Evolutionary conservation across 2,113 vertebrate species (phyloP).

Genomic region (Amblyornis subalaris): DNA sequence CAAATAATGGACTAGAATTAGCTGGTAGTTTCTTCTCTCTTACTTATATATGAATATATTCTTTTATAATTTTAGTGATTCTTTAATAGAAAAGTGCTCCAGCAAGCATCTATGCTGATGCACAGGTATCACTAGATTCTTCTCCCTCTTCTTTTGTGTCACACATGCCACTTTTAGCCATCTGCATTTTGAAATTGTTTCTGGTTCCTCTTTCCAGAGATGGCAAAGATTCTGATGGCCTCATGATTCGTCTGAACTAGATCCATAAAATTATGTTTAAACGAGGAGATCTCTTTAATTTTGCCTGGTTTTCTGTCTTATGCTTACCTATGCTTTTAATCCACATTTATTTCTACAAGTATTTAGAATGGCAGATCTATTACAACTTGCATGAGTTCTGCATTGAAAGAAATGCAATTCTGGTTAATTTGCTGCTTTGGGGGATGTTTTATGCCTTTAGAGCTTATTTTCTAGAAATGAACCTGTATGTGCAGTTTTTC

Average conservation of each 20-base stretch:
- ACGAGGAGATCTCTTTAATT: neutral
- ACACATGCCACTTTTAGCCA: neutral
- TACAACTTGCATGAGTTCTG: neutral
- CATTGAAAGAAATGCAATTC: neutral
- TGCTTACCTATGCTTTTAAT: neutral
- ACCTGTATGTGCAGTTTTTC: neutral
- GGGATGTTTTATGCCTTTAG: fast-evolving
- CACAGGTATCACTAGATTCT: neutral
- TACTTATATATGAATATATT: neutral
- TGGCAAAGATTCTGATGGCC: neutral
- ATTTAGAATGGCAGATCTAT: neutral
- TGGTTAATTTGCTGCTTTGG: neutral
- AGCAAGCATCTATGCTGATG: neutral
- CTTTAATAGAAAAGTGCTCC: neutral
- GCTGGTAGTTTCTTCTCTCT: neutral
- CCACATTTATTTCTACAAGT: neutral
- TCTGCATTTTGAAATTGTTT: neutral
- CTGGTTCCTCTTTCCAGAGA: neutral
- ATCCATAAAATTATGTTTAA: neutral
- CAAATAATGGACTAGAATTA: neutral
- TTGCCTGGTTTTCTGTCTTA: neutral
- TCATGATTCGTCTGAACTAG: neutral
- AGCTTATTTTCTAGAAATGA: neutral
- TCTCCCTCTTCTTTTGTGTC: neutral
- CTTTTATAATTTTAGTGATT: neutral